Conservation (phyloP, 2,113 vertebrate species). For the Craseonycteris thonglongyai region DNA sequence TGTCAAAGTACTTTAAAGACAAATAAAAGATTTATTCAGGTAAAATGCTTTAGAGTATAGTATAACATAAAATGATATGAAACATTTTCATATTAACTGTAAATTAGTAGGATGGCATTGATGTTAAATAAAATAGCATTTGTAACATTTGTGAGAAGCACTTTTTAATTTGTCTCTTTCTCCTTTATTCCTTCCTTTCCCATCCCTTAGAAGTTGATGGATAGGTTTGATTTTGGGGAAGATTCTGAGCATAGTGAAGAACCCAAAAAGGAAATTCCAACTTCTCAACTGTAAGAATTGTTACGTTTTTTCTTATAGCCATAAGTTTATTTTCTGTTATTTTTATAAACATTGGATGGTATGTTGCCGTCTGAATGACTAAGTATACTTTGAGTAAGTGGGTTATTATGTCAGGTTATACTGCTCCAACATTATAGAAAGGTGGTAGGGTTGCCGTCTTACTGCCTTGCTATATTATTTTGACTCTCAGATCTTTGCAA, state of each 20-base stretch:
- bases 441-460: not conserved
- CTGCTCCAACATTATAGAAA: not conserved
- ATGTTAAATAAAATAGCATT: not conserved
- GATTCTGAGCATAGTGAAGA: conserved; percentile 92
- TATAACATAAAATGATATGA: not conserved
- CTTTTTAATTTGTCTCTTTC: conserved; percentile 25
- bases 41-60: not conserved
- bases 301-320: conserved; percentile 51
- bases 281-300: conserved; percentile 90
- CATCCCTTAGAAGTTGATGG: conserved; percentile 93
- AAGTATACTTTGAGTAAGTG: not conserved
- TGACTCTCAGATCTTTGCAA: conserved; percentile 14
- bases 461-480: not conserved
- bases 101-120: not conserved
- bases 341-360: not conserved
- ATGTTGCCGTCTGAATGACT: not conserved
- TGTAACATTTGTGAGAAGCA: not conserved
- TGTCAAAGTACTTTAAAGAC: not conserved
- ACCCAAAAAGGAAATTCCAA: conserved; percentile 90
- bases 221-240: conserved; percentile 96
- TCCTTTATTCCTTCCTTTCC: not conserved
- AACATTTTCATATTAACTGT: not conserved
- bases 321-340: not conserved
- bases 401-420: not conserved
- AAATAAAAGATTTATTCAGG: not conserved